Base-by-base conservation (phyloP, 2,113 vertebrate species). In the Caranx melampygus region DNA sequence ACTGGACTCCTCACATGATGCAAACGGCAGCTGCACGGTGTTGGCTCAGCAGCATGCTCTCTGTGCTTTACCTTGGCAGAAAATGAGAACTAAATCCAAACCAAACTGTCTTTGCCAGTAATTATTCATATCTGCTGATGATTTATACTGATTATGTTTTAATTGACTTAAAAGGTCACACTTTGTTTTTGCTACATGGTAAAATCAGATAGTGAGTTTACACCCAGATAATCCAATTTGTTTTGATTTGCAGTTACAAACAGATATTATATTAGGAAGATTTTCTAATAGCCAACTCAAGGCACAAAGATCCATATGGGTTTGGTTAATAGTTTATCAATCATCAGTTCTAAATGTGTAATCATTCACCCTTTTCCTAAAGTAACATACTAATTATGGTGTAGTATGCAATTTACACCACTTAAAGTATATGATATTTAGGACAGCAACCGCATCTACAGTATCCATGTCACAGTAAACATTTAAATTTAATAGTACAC, bases 1-100 rank as follows among this genome's bases (percentile, higher is more conserved):
- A 31, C 74, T 93, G 94, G 91, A 67, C 40, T 2, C 51, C 14
- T 4, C 4, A 26, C 60, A 78, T 82, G 37, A 74, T 31, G 44
- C 59, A 66, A 5, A 9, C 3, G 61, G 60, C 2, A 55, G 42
- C 20, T 57, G 34, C n/a, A 13, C 49, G 47, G 11, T 8, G 87
- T 72, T 79, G 66, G 58, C 70, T 79, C 64, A 62, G 60, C 72
- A 87, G 77, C 75, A 34, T 52, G 42, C 42, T 68, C 33, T 14
- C 47, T 34, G 34, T 58, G 57, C 21, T 47, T 59, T 52, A 59
- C 34, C 47, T 47, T 26, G 11, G 8, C 76, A 67, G 58, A 54
- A 83, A 54, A 64, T 71, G 63, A 71, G 59, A 82, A 74, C 47
- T 9, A 57, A 74, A 86, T 66, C 21, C 35, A 33, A 73, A 45